Percentiles rank a stretch among this genome's conserved stretches.
phyloP scores from a whole-genome alignment of 2,888 invertebrate genomes.

The Leistus spinibarbis region DNA sequence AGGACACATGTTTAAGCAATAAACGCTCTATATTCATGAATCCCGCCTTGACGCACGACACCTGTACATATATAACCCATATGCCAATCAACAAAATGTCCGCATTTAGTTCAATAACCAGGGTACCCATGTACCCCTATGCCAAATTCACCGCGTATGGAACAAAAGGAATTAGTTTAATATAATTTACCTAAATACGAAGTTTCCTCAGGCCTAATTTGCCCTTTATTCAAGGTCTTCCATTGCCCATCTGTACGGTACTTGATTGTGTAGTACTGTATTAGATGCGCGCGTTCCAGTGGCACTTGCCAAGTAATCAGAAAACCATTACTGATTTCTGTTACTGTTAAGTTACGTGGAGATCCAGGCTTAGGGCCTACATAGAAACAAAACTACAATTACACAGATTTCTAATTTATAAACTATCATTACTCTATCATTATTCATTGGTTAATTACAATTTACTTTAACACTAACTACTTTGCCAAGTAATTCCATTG shows the following conservation, averaged over 20 bases:
- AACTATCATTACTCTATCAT: neutral
- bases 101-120: too few species aligned
- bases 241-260: slow-evolving; percentile 89
- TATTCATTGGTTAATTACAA: neutral
- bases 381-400: slow-evolving; percentile 21
- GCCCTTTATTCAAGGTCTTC: slow-evolving; percentile 87
- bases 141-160: too few species aligned
- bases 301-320: slow-evolving; percentile 90
- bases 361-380: slow-evolving; percentile 90
- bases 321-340: slow-evolving; percentile 88
- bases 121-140: too few species aligned
- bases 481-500: too few species aligned
- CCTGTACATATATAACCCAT: too few species aligned
- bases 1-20: too few species aligned
- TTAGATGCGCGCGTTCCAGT: slow-evolving; percentile 76
- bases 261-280: slow-evolving; percentile 90
- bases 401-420: neutral
- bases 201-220: slow-evolving; percentile 87
- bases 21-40: too few species aligned
- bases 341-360: slow-evolving; percentile 88
- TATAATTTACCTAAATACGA: slow-evolving; percentile 75
- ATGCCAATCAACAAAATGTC: too few species aligned
- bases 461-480: neutral
- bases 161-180: neutral
- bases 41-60: too few species aligned